phyloP scores from a whole-genome alignment of 1,140 invertebrate species.

The Eciton burchellii region DNA sequence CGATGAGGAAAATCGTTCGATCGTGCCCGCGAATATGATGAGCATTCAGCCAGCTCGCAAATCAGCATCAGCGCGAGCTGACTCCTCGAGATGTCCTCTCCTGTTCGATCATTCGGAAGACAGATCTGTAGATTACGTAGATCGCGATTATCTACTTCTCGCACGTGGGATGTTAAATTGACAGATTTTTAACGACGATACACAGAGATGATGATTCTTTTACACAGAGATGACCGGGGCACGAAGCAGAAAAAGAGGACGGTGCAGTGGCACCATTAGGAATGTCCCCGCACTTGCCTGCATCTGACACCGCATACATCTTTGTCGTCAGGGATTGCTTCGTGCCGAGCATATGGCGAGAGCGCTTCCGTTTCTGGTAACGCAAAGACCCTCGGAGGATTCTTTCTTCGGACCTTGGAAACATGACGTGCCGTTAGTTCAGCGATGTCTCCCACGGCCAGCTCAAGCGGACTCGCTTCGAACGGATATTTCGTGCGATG shows the following conservation, averaged over 20 bases:
- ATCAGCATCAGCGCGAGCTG: background rate
- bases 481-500: background rate
- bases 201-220: too few species aligned
- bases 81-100: background rate
- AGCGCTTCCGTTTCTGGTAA: conserved; percentile 47
- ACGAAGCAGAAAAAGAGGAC: conserved; percentile 18
- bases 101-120: background rate
- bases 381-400: conserved; percentile 12
- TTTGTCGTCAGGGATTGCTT: conserved; percentile 50
- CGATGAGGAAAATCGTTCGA: background rate
- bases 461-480: background rate
- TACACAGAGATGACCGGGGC: too few species aligned
- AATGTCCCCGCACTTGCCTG: conserved; percentile 32
- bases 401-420: conserved; percentile 15
- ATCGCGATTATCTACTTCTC: too few species aligned
- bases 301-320: conserved; percentile 66
- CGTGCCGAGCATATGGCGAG: conserved; percentile 48
- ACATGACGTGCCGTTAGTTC: background rate
- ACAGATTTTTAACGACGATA: too few species aligned
- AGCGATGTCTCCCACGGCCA: background rate
- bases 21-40: background rate
- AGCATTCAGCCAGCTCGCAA: background rate
- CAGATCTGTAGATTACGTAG: too few species aligned
- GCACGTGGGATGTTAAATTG: too few species aligned
- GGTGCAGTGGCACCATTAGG: conserved; percentile 5